phyloP scores from a whole-genome alignment of 2,888 invertebrate genomes.

The Ochropacha duplaris region DNA sequence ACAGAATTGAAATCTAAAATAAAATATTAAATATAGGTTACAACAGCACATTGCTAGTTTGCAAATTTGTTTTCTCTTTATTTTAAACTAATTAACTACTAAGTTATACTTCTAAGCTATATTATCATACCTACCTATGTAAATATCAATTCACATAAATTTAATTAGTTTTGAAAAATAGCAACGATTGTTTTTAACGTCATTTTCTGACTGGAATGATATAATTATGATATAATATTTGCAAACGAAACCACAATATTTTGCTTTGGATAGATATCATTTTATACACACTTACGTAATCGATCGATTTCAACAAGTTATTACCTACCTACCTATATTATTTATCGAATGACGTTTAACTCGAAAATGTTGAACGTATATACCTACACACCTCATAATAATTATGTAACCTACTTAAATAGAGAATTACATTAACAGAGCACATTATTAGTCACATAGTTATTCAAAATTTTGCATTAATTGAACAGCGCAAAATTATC shows the following conservation, averaged over 20 bases:
- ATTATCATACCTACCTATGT: background rate
- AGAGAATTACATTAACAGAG: conserved; percentile 58
- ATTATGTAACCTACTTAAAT: no score
- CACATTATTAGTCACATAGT: conserved; percentile 74
- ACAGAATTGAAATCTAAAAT: no score
- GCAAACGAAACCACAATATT: conserved; percentile 41
- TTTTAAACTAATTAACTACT: no score
- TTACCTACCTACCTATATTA: no score
- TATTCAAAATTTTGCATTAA: conserved; percentile 65
- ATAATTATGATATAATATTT: conserved; percentile 37
- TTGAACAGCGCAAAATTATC: conserved; percentile 71
- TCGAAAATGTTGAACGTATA: conserved; percentile 50
- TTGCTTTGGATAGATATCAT: conserved; percentile 56
- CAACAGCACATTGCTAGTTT: no score
- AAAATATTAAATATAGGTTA: no score
- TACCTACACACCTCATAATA: no score
- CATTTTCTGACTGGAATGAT: conserved; percentile 49
- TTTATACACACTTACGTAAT: conserved; percentile 66
- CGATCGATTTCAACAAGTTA: no score
- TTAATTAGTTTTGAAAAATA: conserved; percentile 14
- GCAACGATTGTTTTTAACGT: no score
- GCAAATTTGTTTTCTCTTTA: no score
- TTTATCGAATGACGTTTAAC: conserved; percentile 48
- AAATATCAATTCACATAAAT: conserved; percentile 2
- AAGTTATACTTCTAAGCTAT: no score